phyloP scores from a whole-genome alignment of 1,140 invertebrate species.

The Drepana arcuata region DNA sequence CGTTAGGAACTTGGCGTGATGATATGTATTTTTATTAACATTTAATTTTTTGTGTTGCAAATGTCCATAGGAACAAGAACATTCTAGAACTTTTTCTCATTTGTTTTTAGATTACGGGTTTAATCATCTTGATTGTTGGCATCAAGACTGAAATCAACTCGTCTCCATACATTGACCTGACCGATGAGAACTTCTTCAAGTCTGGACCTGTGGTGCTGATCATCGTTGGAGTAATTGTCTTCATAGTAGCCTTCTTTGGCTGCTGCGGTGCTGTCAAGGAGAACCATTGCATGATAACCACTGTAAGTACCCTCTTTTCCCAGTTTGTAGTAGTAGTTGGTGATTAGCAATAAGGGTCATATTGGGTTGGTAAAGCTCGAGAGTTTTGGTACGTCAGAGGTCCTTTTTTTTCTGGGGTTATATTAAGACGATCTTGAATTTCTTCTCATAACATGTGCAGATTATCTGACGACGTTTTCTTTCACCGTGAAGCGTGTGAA shows the following conservation, averaged over 20 bases:
- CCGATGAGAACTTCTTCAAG: slow-evolving; percentile 76
- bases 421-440: no score
- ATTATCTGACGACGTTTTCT: no score
- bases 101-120: slow-evolving; percentile 79
- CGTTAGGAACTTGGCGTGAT: neutral
- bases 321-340: neutral
- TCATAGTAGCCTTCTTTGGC: slow-evolving; percentile 89
- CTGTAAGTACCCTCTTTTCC: slow-evolving; percentile 70
- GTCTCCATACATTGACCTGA: slow-evolving; percentile 72
- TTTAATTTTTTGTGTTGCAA: neutral
- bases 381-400: no score
- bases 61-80: neutral
- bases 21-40: neutral
- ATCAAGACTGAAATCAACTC: slow-evolving; percentile 77
- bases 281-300: slow-evolving; percentile 90
- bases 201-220: slow-evolving; percentile 85
- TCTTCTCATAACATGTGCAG: no score
- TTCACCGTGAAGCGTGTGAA: no score
- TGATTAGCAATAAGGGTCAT: no score
- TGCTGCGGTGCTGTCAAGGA: slow-evolving; percentile 91
- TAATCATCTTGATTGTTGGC: slow-evolving; percentile 82
- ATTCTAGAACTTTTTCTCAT: slow-evolving; percentile 4
- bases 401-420: no score
- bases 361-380: no score
- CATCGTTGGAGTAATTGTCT: slow-evolving; percentile 86